Evolutionary conservation across 2,113 vertebrate species (phyloP).

Genomic region (Globicephala melas): DNA sequence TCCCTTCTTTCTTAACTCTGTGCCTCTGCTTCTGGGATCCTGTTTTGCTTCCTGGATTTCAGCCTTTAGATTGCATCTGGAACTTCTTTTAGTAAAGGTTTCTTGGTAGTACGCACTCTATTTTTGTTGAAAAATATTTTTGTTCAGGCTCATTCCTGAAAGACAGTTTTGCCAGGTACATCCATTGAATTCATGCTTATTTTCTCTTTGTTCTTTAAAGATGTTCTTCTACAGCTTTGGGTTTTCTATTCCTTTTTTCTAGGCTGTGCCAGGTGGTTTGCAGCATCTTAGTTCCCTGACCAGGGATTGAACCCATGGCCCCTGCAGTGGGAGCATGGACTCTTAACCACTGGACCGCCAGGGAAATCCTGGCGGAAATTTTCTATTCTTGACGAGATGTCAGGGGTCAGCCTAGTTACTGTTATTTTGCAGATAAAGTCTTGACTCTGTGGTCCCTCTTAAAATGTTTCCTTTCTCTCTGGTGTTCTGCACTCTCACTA

Average conservation of each 20-base stretch:
- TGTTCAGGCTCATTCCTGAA: background rate
- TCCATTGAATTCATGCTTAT: no score
- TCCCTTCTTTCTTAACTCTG: background rate
- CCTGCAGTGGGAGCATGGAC: no score
- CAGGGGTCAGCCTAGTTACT: background rate
- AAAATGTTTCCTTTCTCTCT: background rate
- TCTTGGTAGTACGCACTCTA: background rate
- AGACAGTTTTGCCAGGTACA: no score
- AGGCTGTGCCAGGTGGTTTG: no score
- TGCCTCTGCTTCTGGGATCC: background rate
- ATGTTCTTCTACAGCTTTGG: no score
- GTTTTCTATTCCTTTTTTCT: no score
- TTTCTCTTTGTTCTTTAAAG: background rate
- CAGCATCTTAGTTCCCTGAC: no score
- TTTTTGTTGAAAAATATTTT: background rate
- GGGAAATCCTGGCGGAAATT: no score
- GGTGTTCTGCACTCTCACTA: background rate
- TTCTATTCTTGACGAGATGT: rapidly evolving
- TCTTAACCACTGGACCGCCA: no score
- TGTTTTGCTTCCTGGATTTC: background rate
- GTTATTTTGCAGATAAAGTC: background rate
- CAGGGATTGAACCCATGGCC: no score
- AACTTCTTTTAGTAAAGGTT: background rate
- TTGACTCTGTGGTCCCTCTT: background rate
- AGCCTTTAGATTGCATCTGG: background rate